Percentiles rank a stretch among this genome's conserved stretches.
phyloP scores from a whole-genome alignment of 2,888 invertebrate genomes.

The Netelia melanura region DNA sequence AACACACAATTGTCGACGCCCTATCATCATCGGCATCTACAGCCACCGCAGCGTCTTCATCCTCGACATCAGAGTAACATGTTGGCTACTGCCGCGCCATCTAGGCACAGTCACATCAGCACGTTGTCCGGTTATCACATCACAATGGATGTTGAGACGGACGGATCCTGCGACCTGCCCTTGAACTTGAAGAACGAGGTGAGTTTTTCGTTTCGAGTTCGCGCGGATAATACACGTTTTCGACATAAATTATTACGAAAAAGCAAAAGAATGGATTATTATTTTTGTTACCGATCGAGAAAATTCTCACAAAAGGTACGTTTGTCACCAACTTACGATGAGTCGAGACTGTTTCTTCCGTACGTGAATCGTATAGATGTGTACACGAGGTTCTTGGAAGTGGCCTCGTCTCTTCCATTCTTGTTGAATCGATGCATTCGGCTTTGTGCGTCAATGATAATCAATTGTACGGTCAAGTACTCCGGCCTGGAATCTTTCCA shows the following conservation, averaged over 20 bases:
- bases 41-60: slow-evolving; percentile 77
- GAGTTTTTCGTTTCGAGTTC: slow-evolving; percentile 66
- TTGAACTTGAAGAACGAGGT: slow-evolving; percentile 85
- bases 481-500: slow-evolving; percentile 55
- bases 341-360: too few relatives aligned
- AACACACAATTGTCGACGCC: slow-evolving; percentile 82
- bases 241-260: too few relatives aligned
- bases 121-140: slow-evolving; percentile 82
- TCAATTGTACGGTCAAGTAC: slow-evolving; percentile 79
- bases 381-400: too few relatives aligned
- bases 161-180: slow-evolving; percentile 83
- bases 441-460: slow-evolving; percentile 79
- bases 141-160: slow-evolving; percentile 82
- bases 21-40: slow-evolving; percentile 82
- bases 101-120: slow-evolving; percentile 82
- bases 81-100: slow-evolving; percentile 83
- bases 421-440: slow-evolving; percentile 67
- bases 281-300: background rate
- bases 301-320: too few relatives aligned
- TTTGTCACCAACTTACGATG: too few relatives aligned
- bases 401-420: too few relatives aligned
- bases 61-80: slow-evolving; percentile 82
- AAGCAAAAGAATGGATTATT: background rate
- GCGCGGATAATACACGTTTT: too few relatives aligned
- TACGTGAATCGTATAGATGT: too few relatives aligned